These are phyloP conservation scores for Galeopterus variegatus DNA, from an alignment of 2,113 vertebrate genomes.

Conservation along the genomic window DNA sequence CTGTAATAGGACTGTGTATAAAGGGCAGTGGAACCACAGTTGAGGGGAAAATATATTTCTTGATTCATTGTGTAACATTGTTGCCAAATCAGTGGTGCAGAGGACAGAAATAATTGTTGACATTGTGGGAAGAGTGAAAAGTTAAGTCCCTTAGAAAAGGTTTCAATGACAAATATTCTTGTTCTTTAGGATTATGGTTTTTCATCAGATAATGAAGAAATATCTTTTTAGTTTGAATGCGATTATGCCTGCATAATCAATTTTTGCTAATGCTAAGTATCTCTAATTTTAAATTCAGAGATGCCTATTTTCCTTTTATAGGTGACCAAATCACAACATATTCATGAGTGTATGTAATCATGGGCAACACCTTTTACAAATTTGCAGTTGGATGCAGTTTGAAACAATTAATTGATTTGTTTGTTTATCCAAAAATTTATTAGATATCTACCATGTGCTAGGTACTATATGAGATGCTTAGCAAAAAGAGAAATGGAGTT, in stretches of 20 bases:
- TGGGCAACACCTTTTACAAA: background rate
- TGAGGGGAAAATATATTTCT: slow-evolving; percentile 53
- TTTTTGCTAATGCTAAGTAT: background rate
- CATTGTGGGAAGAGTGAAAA: slow-evolving; percentile 65
- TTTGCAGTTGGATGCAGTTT: background rate
- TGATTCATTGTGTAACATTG: slow-evolving; percentile 64
- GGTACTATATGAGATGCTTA: background rate
- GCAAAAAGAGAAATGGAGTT: background rate
- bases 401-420: slow-evolving; percentile 20
- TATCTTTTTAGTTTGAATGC: slow-evolving; percentile 59
- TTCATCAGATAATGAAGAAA: slow-evolving; percentile 45
- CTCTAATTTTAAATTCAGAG: slow-evolving; percentile 66
- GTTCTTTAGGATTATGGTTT: slow-evolving; percentile 60
- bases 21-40: background rate
- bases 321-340: background rate
- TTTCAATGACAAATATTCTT: slow-evolving; percentile 41
- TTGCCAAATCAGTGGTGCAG: slow-evolving; percentile 32
- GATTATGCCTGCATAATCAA: slow-evolving; percentile 60
- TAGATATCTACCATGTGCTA: background rate
- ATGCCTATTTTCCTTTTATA: background rate
- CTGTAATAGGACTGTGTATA: background rate
- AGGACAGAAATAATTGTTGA: slow-evolving; percentile 65
- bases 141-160: slow-evolving; percentile 65
- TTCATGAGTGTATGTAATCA: background rate
- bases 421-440: background rate